A percentile compares a stretch with the other conserved stretches of the same genome.
phyloP scores from a whole-genome alignment of 2,888 invertebrate species.

The Stenurella melanura region DNA sequence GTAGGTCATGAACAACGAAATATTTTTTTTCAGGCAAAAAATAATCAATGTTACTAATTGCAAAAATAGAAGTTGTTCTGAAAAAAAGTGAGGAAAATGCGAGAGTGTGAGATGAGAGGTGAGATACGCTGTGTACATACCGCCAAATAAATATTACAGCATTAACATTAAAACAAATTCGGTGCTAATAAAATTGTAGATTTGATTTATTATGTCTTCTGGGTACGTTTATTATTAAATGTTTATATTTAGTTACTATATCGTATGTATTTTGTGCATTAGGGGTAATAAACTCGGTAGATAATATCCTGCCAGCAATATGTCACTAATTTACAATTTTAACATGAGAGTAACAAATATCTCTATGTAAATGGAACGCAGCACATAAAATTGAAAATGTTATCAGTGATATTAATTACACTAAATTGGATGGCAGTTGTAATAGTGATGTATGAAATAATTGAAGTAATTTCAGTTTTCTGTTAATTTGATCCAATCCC shows the following conservation, averaged over 20 bases:
- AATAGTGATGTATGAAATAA: not conserved
- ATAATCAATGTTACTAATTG: too few relatives aligned
- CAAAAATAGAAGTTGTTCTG: too few relatives aligned
- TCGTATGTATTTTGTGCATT: not conserved
- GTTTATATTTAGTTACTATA: not conserved
- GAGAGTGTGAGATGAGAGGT: too few relatives aligned
- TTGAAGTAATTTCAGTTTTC: not conserved
- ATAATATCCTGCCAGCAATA: not conserved
- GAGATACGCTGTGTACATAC: too few relatives aligned
- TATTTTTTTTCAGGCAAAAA: too few relatives aligned
- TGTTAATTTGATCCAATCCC: not conserved
- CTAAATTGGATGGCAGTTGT: not conserved
- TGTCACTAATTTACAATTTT: constrained; percentile 9
- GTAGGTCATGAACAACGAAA: too few relatives aligned
- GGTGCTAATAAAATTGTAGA: not conserved
- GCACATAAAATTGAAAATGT: constrained; percentile 14
- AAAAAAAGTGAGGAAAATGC: too few relatives aligned
- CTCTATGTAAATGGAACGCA: not conserved
- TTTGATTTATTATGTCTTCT: not conserved
- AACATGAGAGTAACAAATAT: constrained; percentile 5
- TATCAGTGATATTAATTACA: constrained; percentile 1
- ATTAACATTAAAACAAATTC: too few relatives aligned
- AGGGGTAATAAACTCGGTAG: not conserved
- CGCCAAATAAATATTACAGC: too few relatives aligned
- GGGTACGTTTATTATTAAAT: not conserved